Base-by-base conservation (phyloP, 2,113 vertebrate genomes). In the Oncorhynchus nerka region DNA sequence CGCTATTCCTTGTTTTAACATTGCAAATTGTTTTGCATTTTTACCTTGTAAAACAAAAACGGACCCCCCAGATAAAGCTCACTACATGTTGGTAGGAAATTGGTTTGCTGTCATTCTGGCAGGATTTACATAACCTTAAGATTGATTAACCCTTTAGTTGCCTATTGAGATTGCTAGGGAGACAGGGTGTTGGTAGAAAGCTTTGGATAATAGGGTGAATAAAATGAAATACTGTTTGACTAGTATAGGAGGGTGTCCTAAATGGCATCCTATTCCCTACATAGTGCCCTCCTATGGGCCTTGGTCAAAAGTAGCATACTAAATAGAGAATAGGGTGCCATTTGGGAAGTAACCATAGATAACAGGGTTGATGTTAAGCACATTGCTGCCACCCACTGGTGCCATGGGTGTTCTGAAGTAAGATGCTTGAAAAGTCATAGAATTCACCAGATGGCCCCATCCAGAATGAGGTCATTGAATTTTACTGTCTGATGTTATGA, bases 131-230 rank as follows among this genome's bases (percentile, higher is more conserved):
- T 51, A 15, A 51, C 1, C 4, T 55, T 4, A 55, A 19, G 1
- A 55, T 55, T 55, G 5, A 55, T 55, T 13, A 55, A 19, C 51
- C 51, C 51, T 45, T 45, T 45, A 11, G 51, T 19, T 83, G 85
- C 88, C 84, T 71, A 28, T 87, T 86, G 87, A 91, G 90, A 90
- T 91, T 77, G 28, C 70, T 73, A 39, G 39, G 34, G 70, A 75
- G 73, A 28, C 30, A 73, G 16, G 76, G 48, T 82, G 80, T 81
- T 68, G 75, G 75, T 76, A 22, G 45, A 32, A 85, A 76, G 82
- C 79, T 88, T 86, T 87, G 77, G 75, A 73, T 78, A 73, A 85
- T 78, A 81, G 84, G 26, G 64, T 0, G 1, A 28, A 49, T 34
- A 24, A 24, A 83, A 80, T 86, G 77, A 78, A 77, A 73, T 45